phyloP scores from a whole-genome alignment of 2,888 invertebrate genomes.

The Galeruca laticollis region DNA sequence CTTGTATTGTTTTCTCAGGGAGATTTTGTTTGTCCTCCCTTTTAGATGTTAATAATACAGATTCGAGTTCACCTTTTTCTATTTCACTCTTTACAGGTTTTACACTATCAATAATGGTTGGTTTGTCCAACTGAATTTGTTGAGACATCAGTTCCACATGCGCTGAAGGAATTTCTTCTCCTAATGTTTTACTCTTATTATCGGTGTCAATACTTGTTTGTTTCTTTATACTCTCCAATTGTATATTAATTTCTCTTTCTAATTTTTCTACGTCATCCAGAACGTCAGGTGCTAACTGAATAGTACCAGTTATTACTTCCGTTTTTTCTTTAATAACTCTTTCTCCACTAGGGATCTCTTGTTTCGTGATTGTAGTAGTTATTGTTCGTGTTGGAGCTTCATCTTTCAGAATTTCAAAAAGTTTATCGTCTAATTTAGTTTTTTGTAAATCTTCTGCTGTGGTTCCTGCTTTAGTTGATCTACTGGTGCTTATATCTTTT shows the following conservation, averaged over 20 bases:
- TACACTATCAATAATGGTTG: no score
- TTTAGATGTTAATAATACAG: no score
- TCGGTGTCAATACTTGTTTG: slow-evolving; percentile 4
- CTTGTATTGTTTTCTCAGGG: not conserved
- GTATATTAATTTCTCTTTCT: slow-evolving; percentile 44
- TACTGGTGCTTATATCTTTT: not conserved
- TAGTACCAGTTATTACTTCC: slow-evolving; percentile 44
- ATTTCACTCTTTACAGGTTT: no score
- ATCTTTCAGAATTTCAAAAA: slow-evolving; percentile 25
- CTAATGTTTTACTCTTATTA: not conserved
- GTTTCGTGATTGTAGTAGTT: slow-evolving; percentile 43
- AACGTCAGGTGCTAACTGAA: slow-evolving; percentile 35
- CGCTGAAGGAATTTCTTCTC: no score
- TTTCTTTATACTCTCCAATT: slow-evolving; percentile 23
- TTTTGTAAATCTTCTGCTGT: not conserved
- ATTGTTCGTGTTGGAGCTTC: slow-evolving; percentile 35
- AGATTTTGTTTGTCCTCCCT: no score
- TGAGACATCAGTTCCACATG: no score
- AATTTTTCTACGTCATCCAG: slow-evolving; percentile 38
- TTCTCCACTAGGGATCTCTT: slow-evolving; percentile 44
- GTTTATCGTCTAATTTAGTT: slow-evolving; percentile 15
- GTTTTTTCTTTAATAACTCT: slow-evolving; percentile 46
- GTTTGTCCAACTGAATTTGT: no score
- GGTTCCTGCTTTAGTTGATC: no score
- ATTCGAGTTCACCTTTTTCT: no score